Evolutionary conservation across 2,797 vertebrate species (phyloP).

Genomic region (Eidolon dupreanum): DNA sequence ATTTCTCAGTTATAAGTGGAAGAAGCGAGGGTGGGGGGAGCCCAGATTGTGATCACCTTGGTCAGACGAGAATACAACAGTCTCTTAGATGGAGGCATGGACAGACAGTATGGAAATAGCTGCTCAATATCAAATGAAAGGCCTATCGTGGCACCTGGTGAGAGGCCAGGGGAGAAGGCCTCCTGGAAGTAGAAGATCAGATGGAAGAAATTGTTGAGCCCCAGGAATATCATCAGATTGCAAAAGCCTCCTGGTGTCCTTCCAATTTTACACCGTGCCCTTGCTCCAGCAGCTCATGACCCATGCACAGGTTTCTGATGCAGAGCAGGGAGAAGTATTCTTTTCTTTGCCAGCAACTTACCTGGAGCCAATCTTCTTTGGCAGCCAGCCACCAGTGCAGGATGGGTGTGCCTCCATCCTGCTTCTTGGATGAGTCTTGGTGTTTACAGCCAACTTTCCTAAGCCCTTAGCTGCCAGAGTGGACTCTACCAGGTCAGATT

Average conservation of each 20-base stretch:
- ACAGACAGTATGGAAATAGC: neutral
- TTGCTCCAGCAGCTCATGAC: conserved; percentile 32
- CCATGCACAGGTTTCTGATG: neutral
- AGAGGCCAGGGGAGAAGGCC: neutral
- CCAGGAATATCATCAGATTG: neutral
- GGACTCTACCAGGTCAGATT: neutral
- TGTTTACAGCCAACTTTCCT: conserved; percentile 50
- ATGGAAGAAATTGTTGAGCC: neutral
- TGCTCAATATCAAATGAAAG: neutral
- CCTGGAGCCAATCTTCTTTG: conserved; percentile 53
- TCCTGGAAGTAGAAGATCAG: neutral
- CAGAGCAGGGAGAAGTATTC: neutral
- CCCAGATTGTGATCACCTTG: neutral
- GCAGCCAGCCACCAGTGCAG: conserved; percentile 25
- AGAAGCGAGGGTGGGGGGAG: neutral
- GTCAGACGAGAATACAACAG: neutral
- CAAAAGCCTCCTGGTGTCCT: conserved; percentile 3
- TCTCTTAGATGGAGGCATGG: neutral
- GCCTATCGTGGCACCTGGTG: neutral
- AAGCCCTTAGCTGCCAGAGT: neutral
- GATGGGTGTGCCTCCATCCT: conserved; percentile 32
- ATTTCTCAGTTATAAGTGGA: neutral
- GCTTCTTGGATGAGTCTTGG: conserved; percentile 1
- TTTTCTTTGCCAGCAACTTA: conserved; percentile 48
- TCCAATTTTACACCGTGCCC: neutral